Percentiles rank a stretch among this genome's conserved stretches.
Evolutionary conservation across 2,888 invertebrate species (phyloP).

Genomic region (Blera fallax): DNA sequence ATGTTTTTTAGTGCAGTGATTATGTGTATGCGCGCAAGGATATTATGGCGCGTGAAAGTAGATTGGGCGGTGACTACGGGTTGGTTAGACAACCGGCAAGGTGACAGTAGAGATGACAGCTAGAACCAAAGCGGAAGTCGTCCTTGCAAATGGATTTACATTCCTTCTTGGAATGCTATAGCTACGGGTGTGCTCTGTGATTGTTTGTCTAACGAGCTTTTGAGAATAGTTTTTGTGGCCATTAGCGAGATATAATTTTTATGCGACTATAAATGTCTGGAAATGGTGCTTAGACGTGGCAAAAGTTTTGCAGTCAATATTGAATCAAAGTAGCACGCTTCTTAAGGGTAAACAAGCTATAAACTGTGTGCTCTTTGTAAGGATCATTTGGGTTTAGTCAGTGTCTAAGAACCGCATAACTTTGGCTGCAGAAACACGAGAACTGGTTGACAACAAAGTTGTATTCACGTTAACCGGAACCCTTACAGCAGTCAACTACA

Average conservation of each 20-base stretch:
- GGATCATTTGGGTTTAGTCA: too few species aligned
- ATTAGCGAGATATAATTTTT: conserved; percentile 12
- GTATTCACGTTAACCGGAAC: too few species aligned
- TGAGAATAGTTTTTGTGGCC: background rate
- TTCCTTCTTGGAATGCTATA: background rate
- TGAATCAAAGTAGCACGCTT: too few species aligned
- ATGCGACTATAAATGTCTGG: background rate
- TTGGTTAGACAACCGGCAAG: conserved; percentile 32
- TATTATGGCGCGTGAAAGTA: conserved; percentile 52
- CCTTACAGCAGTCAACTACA: too few species aligned
- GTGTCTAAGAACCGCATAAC: too few species aligned
- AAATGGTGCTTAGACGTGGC: too few species aligned
- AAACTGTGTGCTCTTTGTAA: too few species aligned
- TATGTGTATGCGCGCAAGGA: conserved; percentile 17
- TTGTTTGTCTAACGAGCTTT: conserved; percentile 1
- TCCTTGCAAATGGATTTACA: conserved; percentile 28
- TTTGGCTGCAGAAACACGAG: too few species aligned
- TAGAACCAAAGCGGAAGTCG: background rate
- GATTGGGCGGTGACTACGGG: conserved; percentile 14
- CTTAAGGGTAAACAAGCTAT: too few species aligned
- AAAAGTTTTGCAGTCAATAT: too few species aligned
- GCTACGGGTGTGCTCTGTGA: background rate
- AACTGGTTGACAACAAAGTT: too few species aligned
- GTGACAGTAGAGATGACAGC: background rate
- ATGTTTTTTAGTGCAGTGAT: conserved; percentile 54